Conservation (phyloP, 2,888 invertebrate species). For the Andrena chrysosceles region DNA sequence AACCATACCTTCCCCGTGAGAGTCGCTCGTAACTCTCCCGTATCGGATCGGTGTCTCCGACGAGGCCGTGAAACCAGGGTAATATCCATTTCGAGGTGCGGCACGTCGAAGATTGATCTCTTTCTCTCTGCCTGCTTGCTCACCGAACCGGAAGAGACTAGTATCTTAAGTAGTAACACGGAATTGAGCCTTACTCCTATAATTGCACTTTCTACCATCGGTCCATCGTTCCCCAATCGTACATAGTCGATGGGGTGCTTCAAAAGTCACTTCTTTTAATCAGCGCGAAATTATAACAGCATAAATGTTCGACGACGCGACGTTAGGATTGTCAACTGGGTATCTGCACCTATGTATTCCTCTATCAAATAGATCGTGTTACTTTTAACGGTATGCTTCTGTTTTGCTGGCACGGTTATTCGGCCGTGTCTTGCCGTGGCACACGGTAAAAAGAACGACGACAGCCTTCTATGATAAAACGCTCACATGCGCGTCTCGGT, state of each 20-base stretch:
- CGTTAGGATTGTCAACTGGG: neutral
- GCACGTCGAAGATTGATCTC: slow-evolving; percentile 66
- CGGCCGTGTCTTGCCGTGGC: slow-evolving; percentile 24
- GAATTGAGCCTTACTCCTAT: slow-evolving; percentile 22
- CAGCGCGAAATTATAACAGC: neutral
- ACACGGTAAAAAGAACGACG: slow-evolving; percentile 30
- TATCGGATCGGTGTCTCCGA: slow-evolving; percentile 63
- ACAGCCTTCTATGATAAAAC: slow-evolving; percentile 38
- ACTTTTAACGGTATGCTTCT: slow-evolving; percentile 15
- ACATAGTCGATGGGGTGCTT: neutral
- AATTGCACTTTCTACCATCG: slow-evolving; percentile 36
- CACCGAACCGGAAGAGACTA: slow-evolving; percentile 56
- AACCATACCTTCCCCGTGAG: slow-evolving; percentile 67
- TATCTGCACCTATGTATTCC: neutral
- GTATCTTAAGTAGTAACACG: slow-evolving; percentile 39
- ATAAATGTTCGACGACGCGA: neutral
- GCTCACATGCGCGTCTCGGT: slow-evolving; percentile 27
- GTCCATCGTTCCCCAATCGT: neutral
- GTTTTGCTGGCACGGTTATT: slow-evolving; percentile 43
- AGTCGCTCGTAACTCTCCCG: slow-evolving; percentile 60
- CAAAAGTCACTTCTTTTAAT: neutral
- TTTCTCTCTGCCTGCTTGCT: slow-evolving; percentile 58
- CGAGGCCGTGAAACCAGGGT: slow-evolving; percentile 58
- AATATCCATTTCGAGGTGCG: slow-evolving; percentile 69
- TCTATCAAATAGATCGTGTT: slow-evolving; percentile 16